phyloP scores from a whole-genome alignment of 2,113 vertebrate genomes.

The Cercopithecus mona region DNA sequence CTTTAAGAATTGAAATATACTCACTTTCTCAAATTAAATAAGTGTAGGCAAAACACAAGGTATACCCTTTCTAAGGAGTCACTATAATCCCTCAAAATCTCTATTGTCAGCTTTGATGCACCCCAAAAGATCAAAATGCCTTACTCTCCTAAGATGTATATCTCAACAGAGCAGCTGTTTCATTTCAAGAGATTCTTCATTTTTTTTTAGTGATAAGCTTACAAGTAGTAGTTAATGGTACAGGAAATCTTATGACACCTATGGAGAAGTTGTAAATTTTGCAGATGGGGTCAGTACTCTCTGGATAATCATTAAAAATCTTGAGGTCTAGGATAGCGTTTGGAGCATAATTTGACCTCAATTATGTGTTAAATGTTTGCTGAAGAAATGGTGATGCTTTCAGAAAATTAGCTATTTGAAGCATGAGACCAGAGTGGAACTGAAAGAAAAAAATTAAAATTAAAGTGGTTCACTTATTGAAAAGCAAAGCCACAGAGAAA shows the following conservation, averaged over 20 bases:
- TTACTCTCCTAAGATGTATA: background rate
- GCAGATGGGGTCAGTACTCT: background rate
- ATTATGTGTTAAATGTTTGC: background rate
- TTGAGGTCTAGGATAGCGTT: background rate
- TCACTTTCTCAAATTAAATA: conserved; percentile 16
- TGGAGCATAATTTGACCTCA: background rate
- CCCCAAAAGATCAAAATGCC: background rate
- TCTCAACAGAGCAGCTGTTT: background rate
- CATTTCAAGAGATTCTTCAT: background rate
- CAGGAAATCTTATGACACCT: background rate
- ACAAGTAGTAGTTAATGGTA: background rate
- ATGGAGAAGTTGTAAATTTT: background rate
- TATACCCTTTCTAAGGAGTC: background rate
- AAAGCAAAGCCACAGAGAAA: conserved; percentile 17
- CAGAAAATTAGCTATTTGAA: conserved; percentile 31
- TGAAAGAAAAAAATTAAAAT: background rate
- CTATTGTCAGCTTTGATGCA: background rate
- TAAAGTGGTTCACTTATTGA: background rate
- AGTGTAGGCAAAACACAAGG: background rate
- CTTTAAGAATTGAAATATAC: conserved; percentile 13
- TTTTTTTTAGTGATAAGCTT: background rate
- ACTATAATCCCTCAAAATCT: background rate
- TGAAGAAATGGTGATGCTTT: background rate
- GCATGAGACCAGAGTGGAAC: background rate
- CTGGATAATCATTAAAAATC: background rate